Evolutionary conservation across 2,797 vertebrate species (phyloP).

Genomic region (Gallinago solitaria): DNA sequence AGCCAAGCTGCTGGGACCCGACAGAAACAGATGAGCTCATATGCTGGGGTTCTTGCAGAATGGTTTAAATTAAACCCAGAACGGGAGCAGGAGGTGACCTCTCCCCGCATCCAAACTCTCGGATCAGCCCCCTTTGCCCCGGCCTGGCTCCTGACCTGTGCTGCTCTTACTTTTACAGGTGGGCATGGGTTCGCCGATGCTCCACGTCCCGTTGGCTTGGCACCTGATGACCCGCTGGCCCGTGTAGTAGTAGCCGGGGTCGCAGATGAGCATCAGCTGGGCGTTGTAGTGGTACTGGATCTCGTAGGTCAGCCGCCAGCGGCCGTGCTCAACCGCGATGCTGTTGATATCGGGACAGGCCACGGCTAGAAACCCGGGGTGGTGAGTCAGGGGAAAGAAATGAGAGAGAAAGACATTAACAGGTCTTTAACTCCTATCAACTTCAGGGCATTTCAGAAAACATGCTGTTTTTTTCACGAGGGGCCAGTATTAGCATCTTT

Average conservation of each 20-base stretch:
- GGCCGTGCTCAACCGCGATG: conserved; percentile 90
- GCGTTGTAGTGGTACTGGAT: conserved; percentile 94
- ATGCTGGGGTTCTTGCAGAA: neutral
- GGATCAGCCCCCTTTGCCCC: neutral
- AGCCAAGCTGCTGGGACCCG: neutral
- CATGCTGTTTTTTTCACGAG: neutral
- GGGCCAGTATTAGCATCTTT: neutral
- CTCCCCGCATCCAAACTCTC: neutral
- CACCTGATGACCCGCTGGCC: conserved; percentile 92
- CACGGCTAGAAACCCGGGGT: conserved; percentile 78
- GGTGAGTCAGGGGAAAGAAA: neutral
- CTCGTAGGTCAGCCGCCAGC: conserved; percentile 95
- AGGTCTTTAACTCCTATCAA: neutral
- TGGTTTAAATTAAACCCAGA: neutral
- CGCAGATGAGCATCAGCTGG: conserved; percentile 95
- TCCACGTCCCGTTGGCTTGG: conserved; percentile 92
- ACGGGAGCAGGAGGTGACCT: neutral
- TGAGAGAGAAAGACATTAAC: fast-evolving
- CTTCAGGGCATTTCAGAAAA: neutral
- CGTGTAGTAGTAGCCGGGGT: conserved; percentile 95
- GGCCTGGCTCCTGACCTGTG: neutral
- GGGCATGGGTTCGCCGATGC: conserved; percentile 87
- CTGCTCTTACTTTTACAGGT: conserved; percentile 89
- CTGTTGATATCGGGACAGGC: conserved; percentile 90
- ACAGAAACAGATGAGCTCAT: neutral